Evolutionary conservation across 1,140 invertebrate species (phyloP), one percentile per base, ranked within the genome.

Genomic region (Zelostemma sp.): DNA sequence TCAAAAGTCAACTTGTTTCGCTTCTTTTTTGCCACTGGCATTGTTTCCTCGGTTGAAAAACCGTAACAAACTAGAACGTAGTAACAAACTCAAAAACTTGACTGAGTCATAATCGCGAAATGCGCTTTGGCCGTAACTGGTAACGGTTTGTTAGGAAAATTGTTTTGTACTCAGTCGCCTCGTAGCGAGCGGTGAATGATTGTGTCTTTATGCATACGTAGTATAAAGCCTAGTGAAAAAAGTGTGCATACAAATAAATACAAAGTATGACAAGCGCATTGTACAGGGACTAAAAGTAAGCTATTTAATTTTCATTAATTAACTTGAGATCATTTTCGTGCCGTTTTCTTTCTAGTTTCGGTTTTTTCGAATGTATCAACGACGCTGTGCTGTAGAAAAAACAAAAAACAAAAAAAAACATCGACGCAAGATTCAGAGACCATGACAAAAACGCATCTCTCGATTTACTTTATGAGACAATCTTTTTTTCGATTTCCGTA

Each of bases 281-380:
- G 59, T 82, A 81, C 78, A 83, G 73, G 71, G 73, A 75, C 76
- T 77, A 79, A 71, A 68, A 74, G 70, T 78, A 65, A 74, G 46
- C 64, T 68, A 68, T 58, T 73, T 76, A 80, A 61, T 59, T 73
- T 78, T 81, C 79, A 79, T 81, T 73, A 79, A 77, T 77, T 76
- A 78, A 79, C 75, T 79, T 84, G 82, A 84, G 82, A 84, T 84
- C 82, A 84, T 79, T 80, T 76, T 76, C 71, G 53, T 80, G 72
- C 80, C 58, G 49, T 74, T 54, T 71, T 64, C 58, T 64, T 63
- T 43, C 25, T 28, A 31, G 11, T 14, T 48, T 50, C 33, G 9
- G 17, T 12, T 57, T 56, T 54, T n/a, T 25, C 16, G 6, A 16
- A 38, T 38, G 2, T 4, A 38, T 11, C 9, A 38, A 43, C 14